A percentile compares a stretch with the other conserved stretches of the same genome.
Conservation (phyloP, 2,888 invertebrate species). For the Limnephilus auricula region DNA sequence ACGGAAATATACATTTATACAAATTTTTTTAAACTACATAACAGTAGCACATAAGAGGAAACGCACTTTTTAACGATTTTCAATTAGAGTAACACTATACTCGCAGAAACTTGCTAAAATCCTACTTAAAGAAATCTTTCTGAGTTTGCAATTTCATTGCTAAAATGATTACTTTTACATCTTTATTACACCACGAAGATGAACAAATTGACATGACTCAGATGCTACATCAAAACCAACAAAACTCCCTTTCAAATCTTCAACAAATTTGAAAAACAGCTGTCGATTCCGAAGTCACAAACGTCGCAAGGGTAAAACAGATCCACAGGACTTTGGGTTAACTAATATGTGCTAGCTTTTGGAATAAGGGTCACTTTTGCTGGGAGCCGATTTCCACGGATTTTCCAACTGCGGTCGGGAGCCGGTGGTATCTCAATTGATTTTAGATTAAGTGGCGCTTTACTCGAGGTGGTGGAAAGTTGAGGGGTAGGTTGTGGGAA, state of each 20-base stretch:
- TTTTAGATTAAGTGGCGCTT: constrained; percentile 63
- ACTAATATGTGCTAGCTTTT: background rate
- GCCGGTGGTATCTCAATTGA: constrained; percentile 59
- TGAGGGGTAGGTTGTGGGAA: background rate
- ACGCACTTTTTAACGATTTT: background rate
- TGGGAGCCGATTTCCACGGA: background rate
- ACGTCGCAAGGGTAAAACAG: background rate
- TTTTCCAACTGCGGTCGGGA: constrained; percentile 42
- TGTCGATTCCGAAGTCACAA: background rate
- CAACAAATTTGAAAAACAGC: constrained; percentile 38
- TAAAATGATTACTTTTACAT: background rate
- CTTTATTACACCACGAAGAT: background rate
- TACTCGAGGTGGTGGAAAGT: constrained; percentile 51
- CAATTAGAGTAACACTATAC: background rate
- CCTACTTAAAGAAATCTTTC: background rate
- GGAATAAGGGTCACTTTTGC: constrained; percentile 22
- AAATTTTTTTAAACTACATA: too few species aligned
- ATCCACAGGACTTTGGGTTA: constrained; percentile 5
- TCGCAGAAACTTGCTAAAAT: background rate
- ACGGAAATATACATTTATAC: too few species aligned
- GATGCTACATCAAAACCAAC: constrained; percentile 44
- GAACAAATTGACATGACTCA: constrained; percentile 28
- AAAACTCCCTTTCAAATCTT: constrained; percentile 42
- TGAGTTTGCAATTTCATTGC: background rate
- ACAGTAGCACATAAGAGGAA: too few species aligned